Base-by-base conservation (phyloP, 2,888 invertebrate genomes). In the Mythimna loreyi region DNA sequence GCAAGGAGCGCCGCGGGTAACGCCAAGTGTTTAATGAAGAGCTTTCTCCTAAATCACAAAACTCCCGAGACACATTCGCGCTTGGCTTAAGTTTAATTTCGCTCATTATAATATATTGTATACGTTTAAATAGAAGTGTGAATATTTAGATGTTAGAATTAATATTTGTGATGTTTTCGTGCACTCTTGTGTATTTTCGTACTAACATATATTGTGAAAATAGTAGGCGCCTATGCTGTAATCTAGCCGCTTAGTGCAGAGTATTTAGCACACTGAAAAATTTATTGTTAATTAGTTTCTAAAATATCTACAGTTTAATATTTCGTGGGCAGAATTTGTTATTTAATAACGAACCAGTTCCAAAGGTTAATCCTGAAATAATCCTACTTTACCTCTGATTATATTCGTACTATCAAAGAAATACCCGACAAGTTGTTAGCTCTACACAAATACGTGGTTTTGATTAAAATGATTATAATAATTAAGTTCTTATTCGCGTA, bases 271-370 rank as follows among this genome's bases (percentile, higher is more conserved):
- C 66, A 59, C 57, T 19, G 47, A 64, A 70, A 66, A 64, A 55
- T 71, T 81, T 72, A 71, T 53, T 71, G 47, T 74, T 74, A 72
- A 81, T 83, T 74, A 67, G 56, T 76, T 71, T 69, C 56, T 67
- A 62, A 68, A 77, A 73, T 56, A 40, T 40, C 40, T 40, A 52
- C 28, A 5, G 40, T 63, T 65, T 52, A 58, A 65, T 49, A 43
- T 64, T 73, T 47, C 56, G 56, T 50, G 43, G 55, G 60, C 28
- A 52, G 21, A 57, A 47, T 82, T 64, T 28, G 28, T 47, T 53
- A 49, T 80, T 66, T 49, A 23, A 58, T 73, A 60, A 67, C n/a
- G 16, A 47, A 49, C 23, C 13, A 19, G 25, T 49, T 33, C 16
- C 28, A 65, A 50, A 50, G 50, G 40, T 28, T 67, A 60, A 45